A percentile compares a stretch with the other conserved stretches of the same genome.
phyloP scores from a whole-genome alignment of 2,888 invertebrate genomes.

The Epistrophe eligans region DNA sequence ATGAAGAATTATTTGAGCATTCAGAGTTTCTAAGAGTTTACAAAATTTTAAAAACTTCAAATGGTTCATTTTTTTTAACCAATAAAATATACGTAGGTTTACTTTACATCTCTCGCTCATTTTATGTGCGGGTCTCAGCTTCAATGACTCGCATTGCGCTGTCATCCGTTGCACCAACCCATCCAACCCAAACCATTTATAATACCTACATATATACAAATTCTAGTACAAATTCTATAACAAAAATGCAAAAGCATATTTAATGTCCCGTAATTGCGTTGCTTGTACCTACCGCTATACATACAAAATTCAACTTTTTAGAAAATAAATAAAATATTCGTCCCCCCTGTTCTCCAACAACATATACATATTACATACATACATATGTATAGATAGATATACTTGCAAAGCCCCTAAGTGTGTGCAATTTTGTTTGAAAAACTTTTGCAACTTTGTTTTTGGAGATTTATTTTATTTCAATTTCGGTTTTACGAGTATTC shows the following conservation, averaged over 20 bases:
- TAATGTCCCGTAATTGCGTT: slow-evolving; percentile 78
- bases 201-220: background rate
- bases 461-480: slow-evolving; percentile 74
- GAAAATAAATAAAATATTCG: slow-evolving; percentile 59
- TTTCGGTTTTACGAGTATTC: slow-evolving; percentile 50
- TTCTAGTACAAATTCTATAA: background rate
- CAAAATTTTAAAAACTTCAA: too few relatives aligned
- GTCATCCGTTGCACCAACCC: background rate
- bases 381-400: background rate
- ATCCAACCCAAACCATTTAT: background rate
- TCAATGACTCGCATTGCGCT: background rate
- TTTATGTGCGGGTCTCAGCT: background rate
- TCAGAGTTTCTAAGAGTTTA: too few relatives aligned
- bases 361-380: background rate
- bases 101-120: too few relatives aligned
- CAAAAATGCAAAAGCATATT: slow-evolving; percentile 77
- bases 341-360: slow-evolving; percentile 10
- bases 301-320: slow-evolving; percentile 49
- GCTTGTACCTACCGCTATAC: slow-evolving; percentile 71
- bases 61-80: too few relatives aligned
- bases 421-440: slow-evolving; percentile 60
- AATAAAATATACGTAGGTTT: too few relatives aligned
- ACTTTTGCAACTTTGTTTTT: slow-evolving; percentile 69
- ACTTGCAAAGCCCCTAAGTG: slow-evolving; percentile 31
- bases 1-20: too few relatives aligned